Percentiles rank a stretch among this genome's conserved stretches.
phyloP scores from a whole-genome alignment of 2,888 invertebrate genomes.

The Nebria salina region DNA sequence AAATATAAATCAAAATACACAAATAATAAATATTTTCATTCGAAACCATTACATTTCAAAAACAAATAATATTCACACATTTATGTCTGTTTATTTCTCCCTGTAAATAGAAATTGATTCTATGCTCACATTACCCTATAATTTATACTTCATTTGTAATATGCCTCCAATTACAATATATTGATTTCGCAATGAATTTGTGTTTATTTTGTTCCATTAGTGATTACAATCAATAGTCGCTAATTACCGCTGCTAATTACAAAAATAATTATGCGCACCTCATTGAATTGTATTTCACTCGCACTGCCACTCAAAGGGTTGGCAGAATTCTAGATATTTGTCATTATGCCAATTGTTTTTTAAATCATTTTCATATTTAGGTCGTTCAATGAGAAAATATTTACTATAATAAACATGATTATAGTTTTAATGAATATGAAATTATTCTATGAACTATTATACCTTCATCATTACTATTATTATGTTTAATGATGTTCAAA shows the following conservation, averaged over 20 bases:
- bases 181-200: not conserved
- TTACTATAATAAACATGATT: too few relatives aligned
- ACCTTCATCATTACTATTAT: not conserved
- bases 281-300: too few relatives aligned
- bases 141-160: not conserved
- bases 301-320: too few relatives aligned
- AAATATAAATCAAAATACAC: not conserved
- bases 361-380: too few relatives aligned
- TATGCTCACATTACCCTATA: not conserved
- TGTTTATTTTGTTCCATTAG: not conserved
- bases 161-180: not conserved
- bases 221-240: not conserved
- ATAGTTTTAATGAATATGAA: not conserved
- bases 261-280: not conserved
- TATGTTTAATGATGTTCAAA: not conserved
- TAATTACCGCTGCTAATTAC: not conserved
- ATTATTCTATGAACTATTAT: not conserved
- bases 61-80: not conserved
- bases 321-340: too few relatives aligned
- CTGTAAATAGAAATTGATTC: not conserved
- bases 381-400: too few relatives aligned
- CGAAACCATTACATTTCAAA: not conserved
- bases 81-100: not conserved
- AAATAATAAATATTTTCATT: not conserved
- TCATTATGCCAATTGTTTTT: too few relatives aligned